phyloP scores from a whole-genome alignment of 2,113 vertebrate species.

The Cyanistes caeruleus region DNA sequence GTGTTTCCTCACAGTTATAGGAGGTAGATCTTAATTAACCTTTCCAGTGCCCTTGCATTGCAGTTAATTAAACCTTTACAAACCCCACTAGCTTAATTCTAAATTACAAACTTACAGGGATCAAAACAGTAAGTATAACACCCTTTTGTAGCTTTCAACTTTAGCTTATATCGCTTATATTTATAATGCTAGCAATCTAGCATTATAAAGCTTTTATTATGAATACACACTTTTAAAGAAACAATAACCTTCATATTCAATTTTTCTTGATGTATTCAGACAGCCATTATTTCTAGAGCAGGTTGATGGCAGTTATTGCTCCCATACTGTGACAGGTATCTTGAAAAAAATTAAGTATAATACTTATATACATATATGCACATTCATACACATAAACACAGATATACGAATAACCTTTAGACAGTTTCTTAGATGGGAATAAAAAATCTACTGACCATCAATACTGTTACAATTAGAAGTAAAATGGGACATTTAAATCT shows the following conservation, averaged over 20 bases:
- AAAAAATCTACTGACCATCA: neutral
- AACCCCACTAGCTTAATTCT: neutral
- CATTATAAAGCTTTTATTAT: neutral
- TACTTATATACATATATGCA: too few species aligned
- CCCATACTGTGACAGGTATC: neutral
- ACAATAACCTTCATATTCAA: neutral
- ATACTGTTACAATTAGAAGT: neutral
- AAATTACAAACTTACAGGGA: neutral
- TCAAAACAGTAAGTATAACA: neutral
- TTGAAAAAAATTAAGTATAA: neutral
- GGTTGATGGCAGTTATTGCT: neutral
- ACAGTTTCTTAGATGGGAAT: neutral
- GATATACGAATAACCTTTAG: neutral
- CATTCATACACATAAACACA: neutral
- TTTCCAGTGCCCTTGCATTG: conserved; percentile 26
- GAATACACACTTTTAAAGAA: neutral
- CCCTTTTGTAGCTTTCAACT: neutral
- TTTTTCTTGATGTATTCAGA: neutral
- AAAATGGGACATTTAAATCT: neutral
- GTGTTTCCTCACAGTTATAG: neutral
- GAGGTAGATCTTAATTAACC: conserved; percentile 56
- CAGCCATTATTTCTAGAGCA: neutral
- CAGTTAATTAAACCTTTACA: conserved; percentile 50
- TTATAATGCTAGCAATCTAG: too few species aligned
- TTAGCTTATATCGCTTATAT: too few species aligned